Evolutionary conservation across 2,113 vertebrate species (phyloP).

Genomic region (Odobenus rosmarus): DNA sequence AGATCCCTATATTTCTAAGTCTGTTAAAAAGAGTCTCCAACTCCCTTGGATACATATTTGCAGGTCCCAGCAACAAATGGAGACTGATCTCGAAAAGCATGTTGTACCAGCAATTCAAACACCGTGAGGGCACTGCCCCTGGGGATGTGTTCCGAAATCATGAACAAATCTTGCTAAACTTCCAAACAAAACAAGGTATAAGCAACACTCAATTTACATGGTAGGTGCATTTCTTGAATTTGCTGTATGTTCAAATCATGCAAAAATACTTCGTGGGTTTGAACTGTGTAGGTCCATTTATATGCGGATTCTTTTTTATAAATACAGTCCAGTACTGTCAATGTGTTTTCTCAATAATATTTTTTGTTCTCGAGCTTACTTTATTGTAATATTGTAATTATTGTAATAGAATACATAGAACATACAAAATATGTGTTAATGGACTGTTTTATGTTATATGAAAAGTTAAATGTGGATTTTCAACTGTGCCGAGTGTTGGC

Average conservation of each 20-base stretch:
- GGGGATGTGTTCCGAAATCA: background rate
- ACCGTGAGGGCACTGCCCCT: background rate
- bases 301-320: background rate
- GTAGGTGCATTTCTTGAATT: background rate
- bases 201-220: background rate
- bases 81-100: background rate
- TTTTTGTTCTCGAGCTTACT: background rate
- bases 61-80: background rate
- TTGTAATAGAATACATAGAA: background rate
- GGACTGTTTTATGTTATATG: background rate
- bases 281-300: background rate
- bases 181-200: background rate
- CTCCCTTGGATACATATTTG: background rate
- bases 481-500: background rate
- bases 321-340: background rate
- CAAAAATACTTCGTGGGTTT: background rate
- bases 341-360: background rate
- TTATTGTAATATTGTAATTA: background rate
- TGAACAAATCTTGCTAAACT: background rate
- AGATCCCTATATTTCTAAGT: slow-evolving; percentile 3
- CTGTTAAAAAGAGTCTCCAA: slow-evolving; percentile 3
- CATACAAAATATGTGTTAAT: background rate
- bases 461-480: background rate
- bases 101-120: background rate
- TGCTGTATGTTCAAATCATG: background rate